phyloP scores from a whole-genome alignment of 2,113 vertebrate species.

The Chascanopsetta lugubris region DNA sequence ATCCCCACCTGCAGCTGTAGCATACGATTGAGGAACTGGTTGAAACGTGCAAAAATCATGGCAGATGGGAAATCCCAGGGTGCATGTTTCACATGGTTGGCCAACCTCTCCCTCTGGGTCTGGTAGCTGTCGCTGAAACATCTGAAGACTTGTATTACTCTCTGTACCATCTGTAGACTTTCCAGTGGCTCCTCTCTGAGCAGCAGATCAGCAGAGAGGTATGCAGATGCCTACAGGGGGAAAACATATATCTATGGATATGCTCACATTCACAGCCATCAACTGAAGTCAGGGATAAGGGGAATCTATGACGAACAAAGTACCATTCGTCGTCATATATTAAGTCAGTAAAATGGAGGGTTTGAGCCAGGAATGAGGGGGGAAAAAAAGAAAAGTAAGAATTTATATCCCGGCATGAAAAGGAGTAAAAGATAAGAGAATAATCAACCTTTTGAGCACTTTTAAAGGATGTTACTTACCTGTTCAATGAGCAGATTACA shows the following conservation, averaged over 20 bases:
- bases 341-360: too few relatives aligned
- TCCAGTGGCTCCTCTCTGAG: constrained; percentile 84
- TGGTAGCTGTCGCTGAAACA: constrained; percentile 81
- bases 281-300: neutral
- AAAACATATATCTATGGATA: constrained; percentile 14
- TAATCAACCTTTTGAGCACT: too few relatives aligned
- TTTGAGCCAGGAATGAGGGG: too few relatives aligned
- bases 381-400: too few relatives aligned
- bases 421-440: too few relatives aligned
- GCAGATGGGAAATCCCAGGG: constrained; percentile 85
- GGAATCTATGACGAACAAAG: too few relatives aligned
- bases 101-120: constrained; percentile 75
- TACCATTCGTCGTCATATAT: too few relatives aligned
- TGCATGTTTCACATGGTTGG: constrained; percentile 64
- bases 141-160: constrained; percentile 70
- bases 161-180: constrained; percentile 78
- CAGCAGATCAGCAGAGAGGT: constrained; percentile 79
- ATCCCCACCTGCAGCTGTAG: constrained; percentile 81
- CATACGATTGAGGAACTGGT: constrained; percentile 78
- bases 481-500: constrained; percentile 84
- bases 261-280: neutral
- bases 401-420: too few relatives aligned
- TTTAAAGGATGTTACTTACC: constrained; percentile 61
- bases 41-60: constrained; percentile 82
- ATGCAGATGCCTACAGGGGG: constrained; percentile 72